A percentile compares a stretch with the other conserved stretches of the same genome.
These are phyloP conservation scores for Pammene fasciana DNA, from an alignment of 2,888 invertebrate genomes.

Conservation along the genomic window DNA sequence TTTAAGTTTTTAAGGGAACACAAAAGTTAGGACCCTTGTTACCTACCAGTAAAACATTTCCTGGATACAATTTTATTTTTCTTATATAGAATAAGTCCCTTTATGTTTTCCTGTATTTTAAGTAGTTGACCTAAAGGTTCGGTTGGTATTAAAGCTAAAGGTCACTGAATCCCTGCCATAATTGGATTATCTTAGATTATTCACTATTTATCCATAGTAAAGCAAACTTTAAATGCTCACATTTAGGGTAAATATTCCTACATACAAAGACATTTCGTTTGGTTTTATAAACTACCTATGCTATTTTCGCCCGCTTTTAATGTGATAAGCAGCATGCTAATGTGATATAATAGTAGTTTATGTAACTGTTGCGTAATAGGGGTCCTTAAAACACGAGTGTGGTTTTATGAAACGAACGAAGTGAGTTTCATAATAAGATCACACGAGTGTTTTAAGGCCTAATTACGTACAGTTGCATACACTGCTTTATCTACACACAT, in stretches of 20 bases:
- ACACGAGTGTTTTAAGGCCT: too few relatives aligned
- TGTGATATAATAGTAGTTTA: too few relatives aligned
- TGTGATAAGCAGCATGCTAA: too few relatives aligned
- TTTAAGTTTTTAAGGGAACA: slow-evolving; percentile 61
- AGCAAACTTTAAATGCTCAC: neutral
- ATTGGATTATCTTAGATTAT: slow-evolving; percentile 35
- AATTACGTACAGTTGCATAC: too few relatives aligned
- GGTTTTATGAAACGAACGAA: too few relatives aligned
- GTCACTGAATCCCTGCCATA: slow-evolving; percentile 23
- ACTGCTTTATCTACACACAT: too few relatives aligned
- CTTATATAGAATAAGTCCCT: slow-evolving; percentile 9
- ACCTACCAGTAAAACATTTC: slow-evolving; percentile 17
- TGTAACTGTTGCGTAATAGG: too few relatives aligned
- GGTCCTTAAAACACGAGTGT: too few relatives aligned
- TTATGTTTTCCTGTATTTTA: slow-evolving; percentile 30
- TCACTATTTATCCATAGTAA: slow-evolving; percentile 18
- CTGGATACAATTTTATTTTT: slow-evolving; percentile 26
- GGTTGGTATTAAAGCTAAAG: slow-evolving; percentile 26
- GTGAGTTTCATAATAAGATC: too few relatives aligned
- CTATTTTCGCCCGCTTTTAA: neutral
- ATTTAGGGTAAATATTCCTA: neutral
- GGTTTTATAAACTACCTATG: too few relatives aligned
- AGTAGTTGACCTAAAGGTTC: slow-evolving; percentile 24
- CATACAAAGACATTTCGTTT: neutral
- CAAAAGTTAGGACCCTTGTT: slow-evolving; percentile 35